Evolutionary conservation across 2,113 vertebrate genomes (phyloP), one percentile per base, ranked within the genome.

Genomic region (Papio anubis): DNA sequence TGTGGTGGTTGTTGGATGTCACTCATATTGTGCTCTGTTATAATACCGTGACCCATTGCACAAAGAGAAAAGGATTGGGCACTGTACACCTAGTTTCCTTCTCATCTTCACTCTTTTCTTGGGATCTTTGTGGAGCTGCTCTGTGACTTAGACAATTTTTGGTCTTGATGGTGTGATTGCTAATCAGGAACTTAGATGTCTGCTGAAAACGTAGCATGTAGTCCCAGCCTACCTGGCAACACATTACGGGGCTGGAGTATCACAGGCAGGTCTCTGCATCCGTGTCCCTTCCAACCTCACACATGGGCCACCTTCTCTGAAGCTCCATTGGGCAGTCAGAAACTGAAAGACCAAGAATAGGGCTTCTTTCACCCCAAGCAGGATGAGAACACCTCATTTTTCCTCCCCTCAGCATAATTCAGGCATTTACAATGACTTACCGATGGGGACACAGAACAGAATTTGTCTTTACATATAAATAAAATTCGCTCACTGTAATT

Each of bases 401-500:
- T 38, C 43, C 43, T 72, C 5, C 43, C 32, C 61, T 73, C n/a
- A 43, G 23, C 8, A 20, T 45, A 48, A 68, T 18, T 32, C 21
- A 32, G 79, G 35, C n/a, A 89, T 76, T 78, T 64, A 8, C 32
- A 27, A 40, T 23, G 52, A 82, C 68, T 88, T 73, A 20, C 30
- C 52, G 40, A 68, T 11, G 16, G 72, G 59, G 70, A 6, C 14
- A 4, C 27, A 86, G 55, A 52, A 45, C 55, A 21, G 48, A 80
- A n/a, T 92, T 70, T 93, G 45, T 89, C 66, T 96, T 94, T 81
- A 48, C 70, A 21, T 57, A 5, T 68, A 88, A 66, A 87, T 82
- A 66, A 76, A 95, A 50, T 2, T 57, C 17, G 14, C n/a, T 81
- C 52, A 40, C 57, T 70, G 5, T 12, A 25, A 66, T 57, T 64